Evolutionary conservation across 2,113 vertebrate species (phyloP).

Genomic region (Erpornis zantholeuca): DNA sequence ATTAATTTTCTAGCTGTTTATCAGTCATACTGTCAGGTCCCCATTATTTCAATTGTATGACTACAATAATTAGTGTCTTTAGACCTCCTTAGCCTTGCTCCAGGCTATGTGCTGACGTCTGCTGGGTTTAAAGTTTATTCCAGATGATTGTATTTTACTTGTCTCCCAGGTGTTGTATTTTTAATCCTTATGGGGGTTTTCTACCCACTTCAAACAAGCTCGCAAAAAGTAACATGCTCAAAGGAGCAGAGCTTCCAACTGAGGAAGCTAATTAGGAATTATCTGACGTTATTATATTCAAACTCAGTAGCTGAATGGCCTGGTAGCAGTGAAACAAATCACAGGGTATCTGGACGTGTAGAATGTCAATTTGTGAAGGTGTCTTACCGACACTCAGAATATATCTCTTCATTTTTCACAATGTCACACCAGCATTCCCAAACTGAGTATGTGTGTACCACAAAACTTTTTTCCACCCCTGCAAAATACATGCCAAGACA

Average conservation of each 20-base stretch:
- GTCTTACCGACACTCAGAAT: not conserved
- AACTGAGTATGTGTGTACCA: not conserved
- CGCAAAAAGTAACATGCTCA: not conserved
- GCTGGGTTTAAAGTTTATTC: not conserved
- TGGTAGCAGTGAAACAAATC: not conserved
- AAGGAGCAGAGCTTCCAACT: not conserved
- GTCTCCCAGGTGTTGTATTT: not conserved
- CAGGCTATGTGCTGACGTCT: not conserved
- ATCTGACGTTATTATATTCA: not conserved
- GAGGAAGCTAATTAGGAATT: not conserved
- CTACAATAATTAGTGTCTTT: constrained; percentile 17
- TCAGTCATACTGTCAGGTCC: not conserved
- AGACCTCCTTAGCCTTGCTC: not conserved
- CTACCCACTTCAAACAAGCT: not conserved
- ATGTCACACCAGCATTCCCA: not conserved
- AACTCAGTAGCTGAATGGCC: not conserved
- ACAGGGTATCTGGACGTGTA: not conserved
- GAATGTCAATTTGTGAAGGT: not conserved
- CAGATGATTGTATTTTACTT: not conserved
- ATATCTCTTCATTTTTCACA: not conserved
- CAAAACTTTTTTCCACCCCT: not conserved
- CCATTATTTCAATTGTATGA: constrained; percentile 8
- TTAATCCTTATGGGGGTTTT: not conserved
- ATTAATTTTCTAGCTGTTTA: constrained; percentile 38
- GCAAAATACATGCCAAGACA: not conserved